These are phyloP conservation scores for Cervus canadensis DNA, from an alignment of 2,113 vertebrate genomes.

Conservation along the genomic window DNA sequence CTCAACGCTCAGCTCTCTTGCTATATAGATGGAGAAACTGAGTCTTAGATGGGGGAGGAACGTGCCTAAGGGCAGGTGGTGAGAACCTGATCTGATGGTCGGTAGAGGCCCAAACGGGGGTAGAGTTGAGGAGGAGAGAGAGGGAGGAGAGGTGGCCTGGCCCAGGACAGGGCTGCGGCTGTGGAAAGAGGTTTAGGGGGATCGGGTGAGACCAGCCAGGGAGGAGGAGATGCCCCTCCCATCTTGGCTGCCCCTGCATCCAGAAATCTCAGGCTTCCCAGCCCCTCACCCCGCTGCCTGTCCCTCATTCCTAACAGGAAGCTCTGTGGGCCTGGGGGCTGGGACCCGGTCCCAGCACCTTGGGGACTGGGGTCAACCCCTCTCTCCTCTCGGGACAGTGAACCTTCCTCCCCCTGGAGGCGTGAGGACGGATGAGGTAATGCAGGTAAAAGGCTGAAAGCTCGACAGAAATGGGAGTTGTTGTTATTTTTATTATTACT, in stretches of 20 bases:
- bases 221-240: neutral
- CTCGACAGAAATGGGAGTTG: slow-evolving; percentile 18
- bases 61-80: neutral
- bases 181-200: neutral
- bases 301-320: neutral
- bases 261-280: neutral
- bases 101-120: neutral
- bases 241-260: neutral
- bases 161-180: neutral
- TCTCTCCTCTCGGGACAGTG: neutral
- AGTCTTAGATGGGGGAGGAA: neutral
- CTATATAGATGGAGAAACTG: neutral
- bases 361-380: neutral
- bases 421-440: neutral
- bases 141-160: neutral
- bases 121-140: accelerated
- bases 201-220: neutral
- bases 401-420: neutral
- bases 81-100: neutral
- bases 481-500: slow-evolving; percentile 67
- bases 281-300: neutral
- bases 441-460: neutral
- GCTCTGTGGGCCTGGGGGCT: neutral
- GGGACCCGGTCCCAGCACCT: neutral
- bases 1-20: neutral